These are phyloP conservation scores for Tetranychus urticae DNA, from an alignment of 1,140 invertebrate species.

Conservation along the genomic window DNA sequence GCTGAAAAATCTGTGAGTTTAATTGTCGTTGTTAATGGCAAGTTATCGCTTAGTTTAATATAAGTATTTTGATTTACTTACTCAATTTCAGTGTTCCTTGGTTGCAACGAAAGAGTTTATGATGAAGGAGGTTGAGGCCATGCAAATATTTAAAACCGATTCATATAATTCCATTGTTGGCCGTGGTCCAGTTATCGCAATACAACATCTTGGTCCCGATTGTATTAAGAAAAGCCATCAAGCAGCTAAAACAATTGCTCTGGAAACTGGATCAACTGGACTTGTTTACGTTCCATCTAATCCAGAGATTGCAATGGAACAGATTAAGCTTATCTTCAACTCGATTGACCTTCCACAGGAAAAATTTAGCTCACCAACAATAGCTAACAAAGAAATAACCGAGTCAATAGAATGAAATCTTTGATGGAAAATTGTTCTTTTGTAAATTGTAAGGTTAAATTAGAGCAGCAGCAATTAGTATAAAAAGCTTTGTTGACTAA, in stretches of 20 bases:
- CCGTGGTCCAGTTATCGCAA: slow-evolving; percentile 15
- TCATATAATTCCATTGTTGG: slow-evolving; percentile 20
- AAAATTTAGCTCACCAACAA: neutral
- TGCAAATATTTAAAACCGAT: slow-evolving; percentile 21
- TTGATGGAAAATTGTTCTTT: no score
- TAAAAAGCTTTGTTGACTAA: no score
- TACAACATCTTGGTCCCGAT: slow-evolving; percentile 5
- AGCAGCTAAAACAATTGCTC: slow-evolving; percentile 16
- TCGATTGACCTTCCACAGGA: neutral
- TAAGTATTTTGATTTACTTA: neutral
- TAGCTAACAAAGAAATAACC: no score
- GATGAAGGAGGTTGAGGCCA: slow-evolving; percentile 20
- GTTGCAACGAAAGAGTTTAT: slow-evolving; percentile 20
- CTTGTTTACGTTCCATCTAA: slow-evolving; percentile 22
- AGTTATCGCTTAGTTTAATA: neutral
- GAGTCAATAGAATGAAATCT: no score
- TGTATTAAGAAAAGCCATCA: slow-evolving; percentile 19
- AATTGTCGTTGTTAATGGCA: neutral
- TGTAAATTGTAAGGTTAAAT: no score
- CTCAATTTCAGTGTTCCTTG: slow-evolving; percentile 4
- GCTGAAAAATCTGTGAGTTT: neutral
- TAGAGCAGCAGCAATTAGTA: no score
- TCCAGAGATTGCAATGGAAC: slow-evolving; percentile 15
- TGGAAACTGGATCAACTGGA: slow-evolving; percentile 20
- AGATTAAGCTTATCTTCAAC: slow-evolving; percentile 16